Percentiles rank a stretch among this genome's conserved stretches.
Conservation (phyloP, 2,113 vertebrate genomes). For the Azemiops feae region DNA sequence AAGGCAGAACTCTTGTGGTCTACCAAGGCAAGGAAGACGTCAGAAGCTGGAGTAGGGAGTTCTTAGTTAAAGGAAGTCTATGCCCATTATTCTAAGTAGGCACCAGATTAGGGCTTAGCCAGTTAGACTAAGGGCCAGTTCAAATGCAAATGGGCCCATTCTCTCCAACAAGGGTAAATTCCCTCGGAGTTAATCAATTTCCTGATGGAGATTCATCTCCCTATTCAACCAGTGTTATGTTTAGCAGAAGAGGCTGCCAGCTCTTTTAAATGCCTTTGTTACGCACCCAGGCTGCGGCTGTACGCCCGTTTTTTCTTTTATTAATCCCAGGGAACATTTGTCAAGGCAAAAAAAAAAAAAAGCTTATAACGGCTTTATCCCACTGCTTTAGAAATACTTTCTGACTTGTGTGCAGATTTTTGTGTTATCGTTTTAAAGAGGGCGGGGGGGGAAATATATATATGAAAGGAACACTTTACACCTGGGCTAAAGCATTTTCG, state of each 20-base stretch:
- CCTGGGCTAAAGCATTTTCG: conserved; percentile 67
- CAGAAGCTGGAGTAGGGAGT: conserved; percentile 80
- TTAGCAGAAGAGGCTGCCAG: conserved; percentile 80
- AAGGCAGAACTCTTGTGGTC: conserved; percentile 67
- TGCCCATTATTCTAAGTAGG: conserved; percentile 77
- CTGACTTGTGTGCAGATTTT: conserved; percentile 44
- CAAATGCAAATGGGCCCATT: conserved; percentile 94
- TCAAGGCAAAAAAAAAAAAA: conserved; percentile 38
- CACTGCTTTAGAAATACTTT: conserved; percentile 38
- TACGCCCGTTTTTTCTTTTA: conserved; percentile 70
- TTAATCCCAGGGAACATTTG: conserved; percentile 83
- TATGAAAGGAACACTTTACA: conserved; percentile 58
- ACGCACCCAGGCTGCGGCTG: conserved; percentile 75
- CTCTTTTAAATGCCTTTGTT: conserved; percentile 79
- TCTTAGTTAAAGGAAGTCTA: conserved; percentile 75
- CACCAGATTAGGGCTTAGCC: conserved; percentile 83
- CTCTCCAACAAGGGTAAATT: conserved; percentile 97
- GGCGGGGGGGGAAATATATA: conserved; percentile 16
- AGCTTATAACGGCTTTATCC: conserved; percentile 51
- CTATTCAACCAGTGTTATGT: conserved; percentile 86
- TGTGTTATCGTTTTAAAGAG: neutral
- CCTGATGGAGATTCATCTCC: conserved; percentile 89
- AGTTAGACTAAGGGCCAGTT: conserved; percentile 84
- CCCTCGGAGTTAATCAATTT: conserved; percentile 97
- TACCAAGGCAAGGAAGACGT: conserved; percentile 55